Evolutionary conservation across 2,888 invertebrate species (phyloP).

Genomic region (Drosophila eohydei): DNA sequence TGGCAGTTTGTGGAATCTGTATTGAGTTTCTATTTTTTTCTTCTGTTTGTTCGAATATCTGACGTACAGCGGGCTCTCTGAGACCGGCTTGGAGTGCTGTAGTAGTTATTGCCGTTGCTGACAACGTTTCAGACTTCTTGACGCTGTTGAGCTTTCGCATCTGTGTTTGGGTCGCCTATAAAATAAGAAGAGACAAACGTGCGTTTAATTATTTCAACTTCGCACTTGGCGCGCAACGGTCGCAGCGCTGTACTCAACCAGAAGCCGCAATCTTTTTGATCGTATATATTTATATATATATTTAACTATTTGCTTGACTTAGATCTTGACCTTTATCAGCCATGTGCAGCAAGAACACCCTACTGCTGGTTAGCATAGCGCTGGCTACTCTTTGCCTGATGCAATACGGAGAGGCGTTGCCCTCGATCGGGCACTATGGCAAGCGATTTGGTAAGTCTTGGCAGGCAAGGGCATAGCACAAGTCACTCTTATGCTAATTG

Average conservation of each 20-base stretch:
- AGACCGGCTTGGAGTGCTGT: slow-evolving; percentile 64
- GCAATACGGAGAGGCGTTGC: slow-evolving; percentile 70
- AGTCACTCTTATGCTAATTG: background rate
- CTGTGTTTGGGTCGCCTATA: slow-evolving; percentile 77
- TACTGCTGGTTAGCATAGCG: slow-evolving; percentile 58
- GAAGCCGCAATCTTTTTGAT: background rate
- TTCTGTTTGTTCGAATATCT: slow-evolving; percentile 18
- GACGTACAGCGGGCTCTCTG: slow-evolving; percentile 40
- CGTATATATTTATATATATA: slow-evolving; percentile 12
- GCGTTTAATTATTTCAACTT: slow-evolving; percentile 68
- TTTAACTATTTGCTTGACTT: slow-evolving; percentile 12
- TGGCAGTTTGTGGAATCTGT: slow-evolving; percentile 49
- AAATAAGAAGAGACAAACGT: slow-evolving; percentile 70
- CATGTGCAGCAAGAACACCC: slow-evolving; percentile 63
- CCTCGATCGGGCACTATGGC: slow-evolving; percentile 82
- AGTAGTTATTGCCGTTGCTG: slow-evolving; percentile 30
- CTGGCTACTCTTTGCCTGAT: slow-evolving; percentile 61
- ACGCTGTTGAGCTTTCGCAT: slow-evolving; percentile 66
- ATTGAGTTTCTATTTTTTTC: slow-evolving; percentile 29
- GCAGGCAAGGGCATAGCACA: too few relatives aligned
- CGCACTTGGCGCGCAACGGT: slow-evolving; percentile 58
- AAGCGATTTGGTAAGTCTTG: slow-evolving; percentile 83
- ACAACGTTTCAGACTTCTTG: slow-evolving; percentile 62
- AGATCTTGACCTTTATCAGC: slow-evolving; percentile 19
- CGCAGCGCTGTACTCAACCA: slow-evolving; percentile 36